Evolutionary conservation across 2,113 vertebrate species (phyloP).

Genomic region (Prolemur simus): DNA sequence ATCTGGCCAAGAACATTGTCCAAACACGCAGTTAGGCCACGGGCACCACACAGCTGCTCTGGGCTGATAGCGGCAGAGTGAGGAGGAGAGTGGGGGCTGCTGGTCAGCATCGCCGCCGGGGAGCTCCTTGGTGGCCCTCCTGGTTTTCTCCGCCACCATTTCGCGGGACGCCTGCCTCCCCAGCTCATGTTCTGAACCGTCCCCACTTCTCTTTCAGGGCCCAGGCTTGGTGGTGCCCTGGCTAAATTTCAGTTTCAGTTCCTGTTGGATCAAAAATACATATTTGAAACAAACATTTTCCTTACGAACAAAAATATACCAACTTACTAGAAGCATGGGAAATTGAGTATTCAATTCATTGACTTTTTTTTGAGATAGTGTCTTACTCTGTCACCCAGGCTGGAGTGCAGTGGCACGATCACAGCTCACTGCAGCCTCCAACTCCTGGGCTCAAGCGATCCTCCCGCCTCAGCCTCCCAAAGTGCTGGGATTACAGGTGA

Average conservation of each 20-base stretch:
- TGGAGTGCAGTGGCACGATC: no score
- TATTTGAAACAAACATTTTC: neutral
- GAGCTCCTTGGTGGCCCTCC: neutral
- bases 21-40: neutral
- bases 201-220: neutral
- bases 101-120: neutral
- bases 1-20: neutral
- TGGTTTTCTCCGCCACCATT: no score
- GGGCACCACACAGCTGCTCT: neutral
- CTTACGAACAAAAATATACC: neutral
- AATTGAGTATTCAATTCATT: neutral
- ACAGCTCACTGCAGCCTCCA: no score
- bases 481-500: no score
- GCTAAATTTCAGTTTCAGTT: neutral
- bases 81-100: neutral
- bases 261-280: neutral
- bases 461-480: no score
- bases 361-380: no score
- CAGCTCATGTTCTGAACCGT: neutral
- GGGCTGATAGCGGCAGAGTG: neutral
- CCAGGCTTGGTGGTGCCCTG: neutral
- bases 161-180: neutral
- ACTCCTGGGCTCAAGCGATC: no score
- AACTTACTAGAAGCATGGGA: neutral
- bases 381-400: no score